Percentiles rank a stretch among this genome's conserved stretches.
Evolutionary conservation across 2,888 invertebrate genomes (phyloP).

Genomic region (Diogma glabrata): DNA sequence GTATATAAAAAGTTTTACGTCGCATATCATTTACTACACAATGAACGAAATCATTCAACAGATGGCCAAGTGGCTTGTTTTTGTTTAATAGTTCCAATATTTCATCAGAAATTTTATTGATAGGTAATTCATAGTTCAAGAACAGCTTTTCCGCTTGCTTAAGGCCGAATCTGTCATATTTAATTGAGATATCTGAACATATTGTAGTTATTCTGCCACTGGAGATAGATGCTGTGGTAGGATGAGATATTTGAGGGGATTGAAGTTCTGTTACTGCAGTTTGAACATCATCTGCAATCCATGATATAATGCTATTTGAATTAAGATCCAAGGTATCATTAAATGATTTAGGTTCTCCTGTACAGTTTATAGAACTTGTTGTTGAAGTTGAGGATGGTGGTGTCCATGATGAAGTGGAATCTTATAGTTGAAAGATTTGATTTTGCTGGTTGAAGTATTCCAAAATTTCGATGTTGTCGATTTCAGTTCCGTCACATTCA

Average conservation of each 20-base stretch:
- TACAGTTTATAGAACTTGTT: neutral
- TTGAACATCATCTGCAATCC: neutral
- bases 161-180: neutral
- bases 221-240: neutral
- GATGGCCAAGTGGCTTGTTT: neutral
- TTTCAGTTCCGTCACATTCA: neutral
- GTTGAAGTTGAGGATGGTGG: neutral
- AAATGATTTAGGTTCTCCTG: neutral
- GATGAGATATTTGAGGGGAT: neutral
- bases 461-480: neutral
- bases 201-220: neutral
- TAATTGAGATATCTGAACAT: neutral
- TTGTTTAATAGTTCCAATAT: neutral
- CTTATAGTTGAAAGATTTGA: neutral
- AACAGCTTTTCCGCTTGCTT: neutral
- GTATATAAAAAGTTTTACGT: neutral
- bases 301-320: neutral
- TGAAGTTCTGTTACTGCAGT: no score
- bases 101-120: neutral
- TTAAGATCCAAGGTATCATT: no score
- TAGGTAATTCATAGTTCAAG: neutral
- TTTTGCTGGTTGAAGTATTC: neutral
- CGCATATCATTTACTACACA: neutral
- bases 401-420: neutral
- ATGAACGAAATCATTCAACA: neutral